Base-by-base conservation (phyloP, 2,888 invertebrate species). In the Capitulum mitella region DNA sequence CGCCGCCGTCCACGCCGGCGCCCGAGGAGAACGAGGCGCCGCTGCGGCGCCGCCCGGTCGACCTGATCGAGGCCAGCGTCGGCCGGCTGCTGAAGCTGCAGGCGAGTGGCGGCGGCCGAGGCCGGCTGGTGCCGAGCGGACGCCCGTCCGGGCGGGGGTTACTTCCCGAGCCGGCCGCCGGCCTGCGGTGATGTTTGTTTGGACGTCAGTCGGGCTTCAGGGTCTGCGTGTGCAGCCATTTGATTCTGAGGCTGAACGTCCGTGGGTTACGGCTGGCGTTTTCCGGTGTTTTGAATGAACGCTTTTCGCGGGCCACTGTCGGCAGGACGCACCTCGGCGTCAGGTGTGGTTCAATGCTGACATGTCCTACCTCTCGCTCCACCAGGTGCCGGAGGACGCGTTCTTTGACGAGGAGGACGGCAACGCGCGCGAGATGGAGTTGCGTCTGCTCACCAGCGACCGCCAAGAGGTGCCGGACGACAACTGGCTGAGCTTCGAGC, bases 361-460 rank as follows among this genome's bases (percentile, higher is more conserved):
- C n/a, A n/a, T n/a, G n/a, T n/a, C n/a, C n/a, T n/a, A n/a, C n/a
- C n/a, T n/a, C n/a, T n/a, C n/a, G n/a, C n/a, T n/a, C n/a, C n/a
- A n/a, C n/a, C 43, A 78, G 51, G 78, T 64, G 43, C 43, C 78
- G n/a, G 84, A 92, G 89, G 94, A 96, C 84, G 93, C 94, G 3
- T 97, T 96, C 88, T 94, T 91, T 86, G 96, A 96, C 87, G 91
- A 91, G 0, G 94, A 95, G 85, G 94, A 94, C 84, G 92, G 92
- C 29, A 90, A 90, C 81, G 91, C 93, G 0, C 88, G 91, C 74
- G 89, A 90, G 82, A 87, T 97, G 82, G 90, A 89, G 75, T 88
- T 97, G 81, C 90, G 91, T 0, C 87, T 95, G 0, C 88, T 92
- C 77, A 92, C 92, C 80, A 90, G 89, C 82, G 92, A 94, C 83